Evolutionary conservation across 2,888 invertebrate species (phyloP), one percentile per base, ranked within the genome.

Genomic region (Dasysyrphus albostriatus): DNA sequence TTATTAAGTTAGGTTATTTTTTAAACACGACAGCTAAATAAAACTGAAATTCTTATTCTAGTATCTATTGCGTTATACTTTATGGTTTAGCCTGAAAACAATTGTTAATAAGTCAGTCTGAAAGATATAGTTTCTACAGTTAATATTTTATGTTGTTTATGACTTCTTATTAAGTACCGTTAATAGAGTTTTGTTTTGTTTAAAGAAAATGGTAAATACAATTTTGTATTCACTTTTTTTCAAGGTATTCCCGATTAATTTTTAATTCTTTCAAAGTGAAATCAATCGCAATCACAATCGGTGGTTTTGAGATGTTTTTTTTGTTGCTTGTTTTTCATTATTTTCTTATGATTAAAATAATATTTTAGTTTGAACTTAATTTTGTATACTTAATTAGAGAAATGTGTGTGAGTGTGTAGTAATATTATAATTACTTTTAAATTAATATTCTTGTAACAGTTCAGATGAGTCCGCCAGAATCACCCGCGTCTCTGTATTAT

Each of bases 211-310:
- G 47, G n/a, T 61, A n/a, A 34, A 70, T 44, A 65, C 51, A 72
- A 58, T 58, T 65, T 44, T n/a, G 58, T 65, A 65, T 73, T 14
- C 34, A 63, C 59, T 58, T 58, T 63, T 24, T 79, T 69, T 49
- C 29, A 61, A n/a, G 44, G 10, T 54, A 63, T 81, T 77, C 9
- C 44, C 39, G 70, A 75, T 87, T 70, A 44, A 44, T 67, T 54
- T 84, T 88, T 67, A 42, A 70, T 89, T 88, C 16, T 78, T 88
- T 90, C 85, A 67, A 54, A 79, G 81, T 88, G 78, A 88, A 89
- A 88, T 92, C 90, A 91, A 91, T 92, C 92, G 92, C 92, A 92
- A 92, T 92, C 92, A 92, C 92, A 92, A 91, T 92, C 92, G 92
- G 92, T 92, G 92, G 92, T 92, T 92, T 92, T 88, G 88, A 88